phyloP scores from a whole-genome alignment of 2,113 vertebrate species.

The Stegostoma tigrinum region DNA sequence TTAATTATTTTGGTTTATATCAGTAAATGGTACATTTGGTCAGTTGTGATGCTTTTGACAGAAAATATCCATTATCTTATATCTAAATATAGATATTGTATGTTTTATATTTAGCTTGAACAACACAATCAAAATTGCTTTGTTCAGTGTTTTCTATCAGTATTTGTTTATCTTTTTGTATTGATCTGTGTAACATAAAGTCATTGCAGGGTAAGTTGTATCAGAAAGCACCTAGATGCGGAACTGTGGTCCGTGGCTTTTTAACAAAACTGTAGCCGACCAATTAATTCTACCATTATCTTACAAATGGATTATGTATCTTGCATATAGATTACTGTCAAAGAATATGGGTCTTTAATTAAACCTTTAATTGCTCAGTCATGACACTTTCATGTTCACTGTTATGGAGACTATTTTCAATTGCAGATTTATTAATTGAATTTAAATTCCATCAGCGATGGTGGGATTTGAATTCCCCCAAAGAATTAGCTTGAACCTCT shows the following conservation, averaged over 20 bases:
- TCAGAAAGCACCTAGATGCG: not conserved
- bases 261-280: not conserved
- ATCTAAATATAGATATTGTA: not conserved
- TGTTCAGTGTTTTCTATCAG: not conserved
- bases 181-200: not conserved
- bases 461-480: too few species aligned
- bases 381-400: too few species aligned
- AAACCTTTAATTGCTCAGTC: too few species aligned
- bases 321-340: not conserved
- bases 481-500: too few species aligned
- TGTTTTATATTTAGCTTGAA: not conserved
- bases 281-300: not conserved
- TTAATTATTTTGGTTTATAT: not conserved
- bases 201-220: not conserved
- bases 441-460: too few species aligned
- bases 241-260: not conserved
- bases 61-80: not conserved
- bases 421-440: too few species aligned
- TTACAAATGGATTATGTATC: not conserved
- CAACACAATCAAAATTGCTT: not conserved
- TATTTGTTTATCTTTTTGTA: not conserved
- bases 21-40: not conserved
- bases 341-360: not conserved
- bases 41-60: not conserved
- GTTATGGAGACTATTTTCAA: too few species aligned